phyloP scores from a whole-genome alignment of 2,888 invertebrate species.

The Oegoconia quadripuncta region DNA sequence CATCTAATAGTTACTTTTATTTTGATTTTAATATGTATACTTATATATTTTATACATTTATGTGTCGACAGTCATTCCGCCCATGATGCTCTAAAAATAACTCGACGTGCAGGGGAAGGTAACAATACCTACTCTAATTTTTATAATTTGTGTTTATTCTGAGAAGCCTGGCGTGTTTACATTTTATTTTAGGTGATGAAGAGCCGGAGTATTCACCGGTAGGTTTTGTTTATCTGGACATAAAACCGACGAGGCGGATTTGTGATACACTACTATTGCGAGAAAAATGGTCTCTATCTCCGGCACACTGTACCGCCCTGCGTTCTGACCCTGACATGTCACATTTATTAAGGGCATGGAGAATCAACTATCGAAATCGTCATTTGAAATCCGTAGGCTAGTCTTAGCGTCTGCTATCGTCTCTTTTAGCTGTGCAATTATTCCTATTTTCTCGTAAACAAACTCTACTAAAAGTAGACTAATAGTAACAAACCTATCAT shows the following conservation, averaged over 20 bases:
- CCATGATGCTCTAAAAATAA: slow-evolving; percentile 28
- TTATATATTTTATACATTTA: slow-evolving; percentile 46
- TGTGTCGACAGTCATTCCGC: slow-evolving; percentile 35
- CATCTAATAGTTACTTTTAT: slow-evolving; percentile 45
- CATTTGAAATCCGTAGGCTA: neutral
- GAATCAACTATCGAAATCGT: slow-evolving; percentile 30
- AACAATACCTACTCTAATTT: no score
- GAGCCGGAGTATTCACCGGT: neutral
- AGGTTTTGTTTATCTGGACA: neutral
- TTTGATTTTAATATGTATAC: slow-evolving; percentile 32
- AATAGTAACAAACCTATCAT: no score
- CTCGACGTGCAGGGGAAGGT: slow-evolving; percentile 15
- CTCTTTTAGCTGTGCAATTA: no score
- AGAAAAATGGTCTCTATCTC: slow-evolving; percentile 44
- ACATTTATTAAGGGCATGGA: slow-evolving; percentile 35
- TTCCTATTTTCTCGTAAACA: no score
- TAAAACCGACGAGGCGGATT: slow-evolving; percentile 19
- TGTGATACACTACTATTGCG: slow-evolving; percentile 43
- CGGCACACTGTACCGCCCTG: slow-evolving; percentile 48
- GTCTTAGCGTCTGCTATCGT: no score
- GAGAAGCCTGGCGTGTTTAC: neutral
- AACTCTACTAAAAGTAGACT: no score
- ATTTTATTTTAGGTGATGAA: neutral
- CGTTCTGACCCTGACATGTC: slow-evolving; percentile 41
- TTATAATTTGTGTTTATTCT: no score